These are phyloP conservation scores for Smutsia temminckii DNA, from an alignment of 2,797 vertebrate species.

Conservation along the genomic window DNA sequence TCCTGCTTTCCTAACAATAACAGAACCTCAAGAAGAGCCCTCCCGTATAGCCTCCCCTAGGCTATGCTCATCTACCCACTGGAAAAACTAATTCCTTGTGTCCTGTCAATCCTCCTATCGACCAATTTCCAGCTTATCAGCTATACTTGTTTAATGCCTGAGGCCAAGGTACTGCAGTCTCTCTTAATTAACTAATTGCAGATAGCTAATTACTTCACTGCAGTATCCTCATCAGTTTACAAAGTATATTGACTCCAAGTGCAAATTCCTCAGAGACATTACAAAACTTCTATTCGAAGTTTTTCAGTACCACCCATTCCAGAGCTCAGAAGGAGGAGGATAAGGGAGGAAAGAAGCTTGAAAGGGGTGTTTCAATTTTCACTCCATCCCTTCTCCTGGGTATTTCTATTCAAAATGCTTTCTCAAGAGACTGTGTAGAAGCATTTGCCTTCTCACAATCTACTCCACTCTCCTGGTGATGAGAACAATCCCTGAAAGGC, in stretches of 20 bases:
- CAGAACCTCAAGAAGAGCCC: not conserved
- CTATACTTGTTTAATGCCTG: slow-evolving; percentile 48
- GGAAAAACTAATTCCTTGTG: slow-evolving; percentile 50
- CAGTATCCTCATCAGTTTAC: slow-evolving; percentile 45
- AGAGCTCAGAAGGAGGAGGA: not conserved
- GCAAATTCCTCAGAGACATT: slow-evolving; percentile 38
- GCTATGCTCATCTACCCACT: not conserved
- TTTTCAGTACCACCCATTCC: not conserved
- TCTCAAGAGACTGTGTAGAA: not conserved
- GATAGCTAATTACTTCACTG: slow-evolving; percentile 57
- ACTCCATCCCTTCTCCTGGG: not conserved
- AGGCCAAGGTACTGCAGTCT: slow-evolving; percentile 46
- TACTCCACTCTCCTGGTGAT: not conserved
- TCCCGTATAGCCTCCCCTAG: not conserved
- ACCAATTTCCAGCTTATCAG: slow-evolving; percentile 56
- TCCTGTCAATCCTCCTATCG: slow-evolving; percentile 47
- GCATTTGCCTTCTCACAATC: not conserved
- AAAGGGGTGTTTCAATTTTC: not conserved
- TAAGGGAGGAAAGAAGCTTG: not conserved
- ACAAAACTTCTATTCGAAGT: slow-evolving; percentile 46
- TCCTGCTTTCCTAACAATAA: slow-evolving; percentile 10
- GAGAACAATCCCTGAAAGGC: not conserved
- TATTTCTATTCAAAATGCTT: not conserved
- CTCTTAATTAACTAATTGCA: slow-evolving; percentile 70
- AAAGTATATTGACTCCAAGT: slow-evolving; percentile 54